A percentile compares a stretch with the other conserved stretches of the same genome.
Evolutionary conservation across 2,113 vertebrate genomes (phyloP).

Genomic region (Lagenorhynchus albirostris): DNA sequence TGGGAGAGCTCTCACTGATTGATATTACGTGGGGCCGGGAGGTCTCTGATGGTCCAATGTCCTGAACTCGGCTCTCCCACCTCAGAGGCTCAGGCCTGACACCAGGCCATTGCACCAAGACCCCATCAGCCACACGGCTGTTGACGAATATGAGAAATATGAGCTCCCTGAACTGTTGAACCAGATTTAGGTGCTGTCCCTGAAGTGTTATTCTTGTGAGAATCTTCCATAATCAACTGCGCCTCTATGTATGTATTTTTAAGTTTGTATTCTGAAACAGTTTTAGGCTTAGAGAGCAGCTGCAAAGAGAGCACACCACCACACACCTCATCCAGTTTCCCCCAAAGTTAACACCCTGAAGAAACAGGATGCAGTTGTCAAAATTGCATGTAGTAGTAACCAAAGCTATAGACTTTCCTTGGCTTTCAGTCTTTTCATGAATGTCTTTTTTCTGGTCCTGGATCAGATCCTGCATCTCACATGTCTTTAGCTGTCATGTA

Average conservation of each 20-base stretch:
- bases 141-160: slow-evolving; percentile 85
- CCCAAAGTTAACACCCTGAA: background rate
- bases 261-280: background rate
- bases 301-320: background rate
- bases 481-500: background rate
- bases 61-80: too few species aligned
- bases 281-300: background rate
- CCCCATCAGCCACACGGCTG: slow-evolving; percentile 56
- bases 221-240: slow-evolving; percentile 86
- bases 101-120: too few species aligned
- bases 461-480: background rate
- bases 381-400: background rate
- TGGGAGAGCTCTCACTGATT: too few species aligned
- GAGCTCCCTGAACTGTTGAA: slow-evolving; percentile 82
- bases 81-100: too few species aligned
- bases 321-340: background rate
- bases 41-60: too few species aligned
- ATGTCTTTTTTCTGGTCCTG: background rate
- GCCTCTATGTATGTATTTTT: background rate
- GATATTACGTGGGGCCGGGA: too few species aligned
- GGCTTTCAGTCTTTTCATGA: background rate
- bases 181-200: slow-evolving; percentile 77
- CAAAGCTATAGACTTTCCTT: background rate
- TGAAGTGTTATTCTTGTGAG: slow-evolving; percentile 80
- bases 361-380: background rate